Base-by-base conservation (phyloP, 2,888 invertebrate species). In the Scaptodrosophila latifasciaeformis region DNA sequence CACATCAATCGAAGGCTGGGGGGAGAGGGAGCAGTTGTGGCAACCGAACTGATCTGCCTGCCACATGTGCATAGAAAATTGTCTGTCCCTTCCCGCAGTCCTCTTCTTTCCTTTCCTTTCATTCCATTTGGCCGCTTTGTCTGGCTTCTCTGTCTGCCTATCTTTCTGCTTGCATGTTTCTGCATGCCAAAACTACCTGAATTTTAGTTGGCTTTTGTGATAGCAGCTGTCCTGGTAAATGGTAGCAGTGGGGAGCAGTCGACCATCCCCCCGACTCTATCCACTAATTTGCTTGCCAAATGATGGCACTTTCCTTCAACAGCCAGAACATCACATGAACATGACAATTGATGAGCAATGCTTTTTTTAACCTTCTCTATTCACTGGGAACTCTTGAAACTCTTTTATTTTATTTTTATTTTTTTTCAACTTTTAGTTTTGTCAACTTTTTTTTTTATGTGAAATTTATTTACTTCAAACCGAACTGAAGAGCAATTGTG, bases 231-330 rank as follows among this genome's bases (percentile, higher is more conserved):
- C n/a, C n/a, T n/a, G n/a, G n/a, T n/a, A n/a, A n/a, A n/a, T n/a
- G n/a, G n/a, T 21, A 12, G 27, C 49, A 43, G 50, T 17, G 18
- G n/a, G n/a, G n/a, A n/a, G n/a, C n/a, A n/a, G n/a, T n/a, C n/a
- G n/a, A n/a, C n/a, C n/a, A n/a, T n/a, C n/a, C n/a, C n/a, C n/a
- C 52, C 19, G 43, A 46, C 56, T 27, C 43, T 43, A 29, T 21
- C 51, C 61, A 56, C 65, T 62, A 65, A 72, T 67, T 70, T 70
- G 67, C 57, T 56, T 43, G 49, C 45, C 50, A 43, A 45, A 52
- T 54, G 39, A 62, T 55, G 39, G 21, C 53, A 27, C 21, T 35
- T n/a, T 35, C 37, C 49, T 50, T 49, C 13, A 12, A n/a, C 34
- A 34, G 30, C 62, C n/a, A n/a, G n/a, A n/a, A n/a, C n/a, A n/a